Percentiles rank a stretch among this genome's conserved stretches.
phyloP scores from a whole-genome alignment of 2,113 vertebrate species.

The Zootoca vivipara region DNA sequence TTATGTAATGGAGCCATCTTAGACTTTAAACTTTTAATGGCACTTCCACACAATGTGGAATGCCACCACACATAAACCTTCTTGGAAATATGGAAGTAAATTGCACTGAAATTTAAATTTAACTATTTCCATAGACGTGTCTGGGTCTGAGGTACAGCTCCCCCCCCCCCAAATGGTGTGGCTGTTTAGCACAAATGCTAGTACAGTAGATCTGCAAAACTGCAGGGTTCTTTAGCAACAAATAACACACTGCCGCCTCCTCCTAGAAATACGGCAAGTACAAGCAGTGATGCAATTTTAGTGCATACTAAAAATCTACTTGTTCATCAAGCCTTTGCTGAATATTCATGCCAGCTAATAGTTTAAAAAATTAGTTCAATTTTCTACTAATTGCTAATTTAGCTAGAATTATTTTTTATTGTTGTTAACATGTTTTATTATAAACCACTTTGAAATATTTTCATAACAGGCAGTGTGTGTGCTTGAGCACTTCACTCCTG shows the following conservation, averaged over 20 bases:
- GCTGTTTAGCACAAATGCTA: slow-evolving; percentile 44
- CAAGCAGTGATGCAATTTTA: too few relatives aligned
- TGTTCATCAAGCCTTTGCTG: too few relatives aligned
- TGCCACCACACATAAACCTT: not conserved
- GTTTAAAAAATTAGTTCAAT: too few relatives aligned
- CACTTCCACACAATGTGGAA: not conserved
- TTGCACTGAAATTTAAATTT: not conserved
- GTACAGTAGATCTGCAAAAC: slow-evolving; percentile 5
- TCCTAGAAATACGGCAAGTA: too few relatives aligned
- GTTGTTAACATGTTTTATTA: too few relatives aligned
- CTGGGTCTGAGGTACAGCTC: not conserved
- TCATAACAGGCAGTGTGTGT: too few relatives aligned
- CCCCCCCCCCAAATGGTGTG: not conserved
- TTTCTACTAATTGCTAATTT: too few relatives aligned
- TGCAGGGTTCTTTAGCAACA: slow-evolving; percentile 49
- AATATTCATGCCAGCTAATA: too few relatives aligned
- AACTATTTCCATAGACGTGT: not conserved
- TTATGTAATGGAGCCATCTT: slow-evolving; percentile 16
- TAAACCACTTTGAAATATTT: too few relatives aligned
- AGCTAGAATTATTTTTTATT: too few relatives aligned
- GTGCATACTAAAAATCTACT: too few relatives aligned
- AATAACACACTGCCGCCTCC: slow-evolving; percentile 41
- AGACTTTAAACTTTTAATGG: not conserved
- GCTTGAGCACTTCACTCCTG: too few relatives aligned
- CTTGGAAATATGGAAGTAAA: not conserved